These are phyloP conservation scores for Homarus americanus DNA, from an alignment of 1,140 invertebrate genomes.

Conservation along the genomic window DNA sequence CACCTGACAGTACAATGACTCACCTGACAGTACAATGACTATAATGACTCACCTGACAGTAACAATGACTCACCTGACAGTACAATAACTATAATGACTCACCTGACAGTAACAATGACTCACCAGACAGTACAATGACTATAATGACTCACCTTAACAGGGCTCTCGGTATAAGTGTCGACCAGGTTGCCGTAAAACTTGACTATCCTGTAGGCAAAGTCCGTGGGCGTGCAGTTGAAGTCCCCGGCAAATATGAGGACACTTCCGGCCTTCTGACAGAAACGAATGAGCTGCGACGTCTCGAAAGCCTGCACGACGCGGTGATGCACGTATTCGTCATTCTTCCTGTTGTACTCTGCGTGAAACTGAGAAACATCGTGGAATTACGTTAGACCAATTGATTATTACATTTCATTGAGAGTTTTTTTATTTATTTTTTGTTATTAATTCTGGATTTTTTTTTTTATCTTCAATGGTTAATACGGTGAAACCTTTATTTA, in stretches of 20 bases:
- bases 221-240: slow-evolving; percentile 58
- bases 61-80: too few relatives aligned
- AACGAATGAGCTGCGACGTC: slow-evolving; percentile 50
- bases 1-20: too few relatives aligned
- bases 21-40: too few relatives aligned
- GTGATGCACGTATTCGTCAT: slow-evolving; percentile 62
- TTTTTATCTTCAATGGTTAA: too few relatives aligned
- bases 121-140: too few relatives aligned
- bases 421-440: too few relatives aligned
- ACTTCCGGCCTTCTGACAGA: background rate
- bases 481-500: too few relatives aligned
- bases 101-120: background rate
- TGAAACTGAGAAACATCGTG: slow-evolving; percentile 58
- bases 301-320: slow-evolving; percentile 49
- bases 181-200: slow-evolving; percentile 50
- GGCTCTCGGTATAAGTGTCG: slow-evolving; percentile 57
- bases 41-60: too few relatives aligned
- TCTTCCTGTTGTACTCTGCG: slow-evolving; percentile 39
- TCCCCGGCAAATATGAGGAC: slow-evolving; percentile 48
- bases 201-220: slow-evolving; percentile 59
- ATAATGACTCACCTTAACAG: slow-evolving; percentile 36
- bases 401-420: too few relatives aligned
- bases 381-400: too few relatives aligned
- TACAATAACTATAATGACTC: too few relatives aligned
- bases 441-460: too few relatives aligned